Conservation (phyloP, 2,113 vertebrate genomes). For the Tragelaphus imberbis region DNA sequence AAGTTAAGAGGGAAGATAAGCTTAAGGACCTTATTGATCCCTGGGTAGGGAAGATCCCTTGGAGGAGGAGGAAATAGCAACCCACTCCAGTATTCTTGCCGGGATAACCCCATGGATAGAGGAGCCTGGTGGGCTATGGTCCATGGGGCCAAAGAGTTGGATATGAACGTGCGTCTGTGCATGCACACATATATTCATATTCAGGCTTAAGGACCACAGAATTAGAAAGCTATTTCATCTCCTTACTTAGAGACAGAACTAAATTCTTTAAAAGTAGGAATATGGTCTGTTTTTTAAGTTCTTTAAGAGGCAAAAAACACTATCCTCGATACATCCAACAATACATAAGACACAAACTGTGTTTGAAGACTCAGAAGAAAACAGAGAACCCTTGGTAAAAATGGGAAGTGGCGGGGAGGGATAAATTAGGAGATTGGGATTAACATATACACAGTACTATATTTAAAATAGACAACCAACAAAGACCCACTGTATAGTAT, state of each 20-base stretch:
- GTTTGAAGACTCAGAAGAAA: conserved; percentile 13
- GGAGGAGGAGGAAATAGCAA: neutral
- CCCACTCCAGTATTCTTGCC: neutral
- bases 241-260: neutral
- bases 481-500: neutral
- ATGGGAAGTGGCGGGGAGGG: neutral
- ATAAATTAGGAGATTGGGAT: neutral
- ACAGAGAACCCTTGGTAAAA: neutral
- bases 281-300: neutral
- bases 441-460: neutral
- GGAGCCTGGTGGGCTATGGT: neutral
- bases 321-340: neutral
- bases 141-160: neutral
- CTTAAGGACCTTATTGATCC: neutral
- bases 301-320: conserved; percentile 17
- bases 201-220: neutral
- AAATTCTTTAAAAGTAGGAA: conserved; percentile 11
- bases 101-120: neutral
- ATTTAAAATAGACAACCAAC: neutral
- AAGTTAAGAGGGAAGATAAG: neutral
- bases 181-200: neutral
- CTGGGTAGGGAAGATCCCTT: neutral
- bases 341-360: conserved; percentile 30
- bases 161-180: neutral
- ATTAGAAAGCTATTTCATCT: neutral